Evolutionary conservation across 2,888 invertebrate genomes (phyloP), one percentile per base, ranked within the genome.

Genomic region (Brachyptera putata): DNA sequence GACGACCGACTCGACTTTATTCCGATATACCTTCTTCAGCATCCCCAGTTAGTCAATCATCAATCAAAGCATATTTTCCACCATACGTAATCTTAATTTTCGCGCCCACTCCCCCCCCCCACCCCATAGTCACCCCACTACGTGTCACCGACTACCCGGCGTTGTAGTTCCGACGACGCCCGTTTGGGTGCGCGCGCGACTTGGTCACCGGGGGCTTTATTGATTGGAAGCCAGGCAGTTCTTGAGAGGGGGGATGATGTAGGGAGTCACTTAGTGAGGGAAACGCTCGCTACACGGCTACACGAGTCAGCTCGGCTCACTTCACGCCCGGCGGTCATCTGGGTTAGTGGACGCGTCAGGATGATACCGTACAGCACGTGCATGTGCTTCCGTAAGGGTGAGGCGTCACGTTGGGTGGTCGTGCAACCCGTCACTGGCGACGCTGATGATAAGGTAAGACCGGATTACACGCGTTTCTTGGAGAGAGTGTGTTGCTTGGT

Each of bases 291-390:
- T n/a, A n/a, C n/a, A n/a, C n/a, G n/a, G n/a, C n/a, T n/a, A n/a
- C n/a, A n/a, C n/a, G n/a, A n/a, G n/a, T n/a, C n/a, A n/a, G n/a
- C n/a, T n/a, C n/a, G n/a, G n/a, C n/a, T n/a, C n/a, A n/a, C n/a
- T n/a, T n/a, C n/a, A n/a, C n/a, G n/a, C n/a, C n/a, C n/a, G n/a
- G n/a, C n/a, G n/a, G n/a, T n/a, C n/a, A n/a, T n/a, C n/a, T n/a
- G n/a, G n/a, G n/a, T 13, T 13, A 3, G 2, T 16, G 18, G 13
- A 4, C n/a, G 50, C 21, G 24, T n/a, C 24, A 49, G 14, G 55
- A 70, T 70, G 70, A 70, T 70, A 57, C 70, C 70, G 56, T 70
- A 70, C 66, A 68, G 70, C 68, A 69, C 70, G 68, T 70, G 70
- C 65, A 66, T 70, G 64, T 68, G 68, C 65, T 69, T 68, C 62